These are phyloP conservation scores for Amazona finschi DNA, from an alignment of 2,797 vertebrate species.

Conservation along the genomic window DNA sequence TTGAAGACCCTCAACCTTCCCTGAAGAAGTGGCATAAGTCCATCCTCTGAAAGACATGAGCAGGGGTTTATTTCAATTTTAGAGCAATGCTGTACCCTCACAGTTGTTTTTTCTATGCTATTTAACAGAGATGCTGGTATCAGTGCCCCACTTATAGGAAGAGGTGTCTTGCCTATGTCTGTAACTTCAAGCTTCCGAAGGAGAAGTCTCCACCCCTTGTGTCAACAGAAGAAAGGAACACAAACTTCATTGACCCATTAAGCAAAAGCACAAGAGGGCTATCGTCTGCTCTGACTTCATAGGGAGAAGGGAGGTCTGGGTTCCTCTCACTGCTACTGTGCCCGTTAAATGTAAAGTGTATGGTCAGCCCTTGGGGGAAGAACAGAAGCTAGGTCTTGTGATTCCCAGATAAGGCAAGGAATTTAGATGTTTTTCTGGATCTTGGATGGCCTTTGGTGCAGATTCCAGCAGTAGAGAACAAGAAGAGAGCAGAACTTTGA, in stretches of 20 bases:
- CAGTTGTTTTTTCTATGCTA: not conserved
- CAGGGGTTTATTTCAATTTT: not conserved
- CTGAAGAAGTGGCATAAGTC: not conserved
- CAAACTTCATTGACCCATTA: not conserved
- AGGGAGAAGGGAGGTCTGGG: not conserved
- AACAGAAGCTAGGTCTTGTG: not conserved
- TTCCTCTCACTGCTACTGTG: not conserved
- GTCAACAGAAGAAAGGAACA: not conserved
- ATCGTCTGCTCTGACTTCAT: not conserved
- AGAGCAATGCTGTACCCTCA: not conserved
- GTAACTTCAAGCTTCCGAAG: not conserved
- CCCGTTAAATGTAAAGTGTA: not conserved
- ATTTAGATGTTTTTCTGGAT: not conserved
- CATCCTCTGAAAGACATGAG: not conserved
- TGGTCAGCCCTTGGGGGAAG: not conserved
- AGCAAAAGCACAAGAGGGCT: not conserved
- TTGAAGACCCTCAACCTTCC: accelerated
- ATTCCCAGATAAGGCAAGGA: not conserved
- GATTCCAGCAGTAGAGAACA: not conserved
- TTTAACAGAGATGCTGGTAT: not conserved
- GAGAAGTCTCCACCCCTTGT: not conserved
- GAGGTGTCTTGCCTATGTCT: accelerated
- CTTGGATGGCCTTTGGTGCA: not conserved
- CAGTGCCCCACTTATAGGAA: not conserved
- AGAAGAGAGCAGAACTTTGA: not conserved